Evolutionary conservation across 2,113 vertebrate species (phyloP).

Genomic region (Romanogobio albipinnatus): DNA sequence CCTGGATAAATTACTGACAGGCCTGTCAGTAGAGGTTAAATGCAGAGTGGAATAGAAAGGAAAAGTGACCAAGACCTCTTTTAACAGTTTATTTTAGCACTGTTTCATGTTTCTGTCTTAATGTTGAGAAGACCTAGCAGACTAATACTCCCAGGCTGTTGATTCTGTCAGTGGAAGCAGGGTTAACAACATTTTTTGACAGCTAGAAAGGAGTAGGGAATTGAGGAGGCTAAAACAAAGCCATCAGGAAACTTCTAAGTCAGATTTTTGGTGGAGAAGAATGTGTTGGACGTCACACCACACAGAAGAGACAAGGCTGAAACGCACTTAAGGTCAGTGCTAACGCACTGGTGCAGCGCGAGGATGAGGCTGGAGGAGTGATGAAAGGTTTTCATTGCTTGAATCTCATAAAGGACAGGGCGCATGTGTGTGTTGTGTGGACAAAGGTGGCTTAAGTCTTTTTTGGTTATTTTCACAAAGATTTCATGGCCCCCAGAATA

Average conservation of each 20-base stretch:
- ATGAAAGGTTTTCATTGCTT: constrained; percentile 40
- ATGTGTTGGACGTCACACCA: neutral
- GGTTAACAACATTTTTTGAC: constrained; percentile 12
- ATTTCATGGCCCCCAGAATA: no score
- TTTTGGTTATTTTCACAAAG: no score
- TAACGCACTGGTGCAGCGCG: constrained; percentile 9
- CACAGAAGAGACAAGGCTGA: constrained; percentile 13
- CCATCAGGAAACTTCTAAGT: constrained; percentile 19
- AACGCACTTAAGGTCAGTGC: constrained; percentile 35
- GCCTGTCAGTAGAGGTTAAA: no score
- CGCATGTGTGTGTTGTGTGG: neutral
- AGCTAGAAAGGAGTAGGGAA: neutral
- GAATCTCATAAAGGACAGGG: neutral
- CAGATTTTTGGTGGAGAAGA: constrained; percentile 6
- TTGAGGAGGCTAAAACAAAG: constrained; percentile 25
- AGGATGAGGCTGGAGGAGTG: constrained; percentile 1
- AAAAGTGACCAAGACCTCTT: neutral
- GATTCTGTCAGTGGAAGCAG: neutral
- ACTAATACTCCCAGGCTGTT: neutral
- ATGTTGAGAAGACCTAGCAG: constrained; percentile 15
- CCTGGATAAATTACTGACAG: neutral
- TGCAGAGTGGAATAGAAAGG: neutral
- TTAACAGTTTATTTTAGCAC: neutral
- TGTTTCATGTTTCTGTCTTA: neutral
- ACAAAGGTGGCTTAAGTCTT: neutral